Evolutionary conservation across 1,140 invertebrate species (phyloP), one percentile per base, ranked within the genome.

Genomic region (Drosophila leontia): DNA sequence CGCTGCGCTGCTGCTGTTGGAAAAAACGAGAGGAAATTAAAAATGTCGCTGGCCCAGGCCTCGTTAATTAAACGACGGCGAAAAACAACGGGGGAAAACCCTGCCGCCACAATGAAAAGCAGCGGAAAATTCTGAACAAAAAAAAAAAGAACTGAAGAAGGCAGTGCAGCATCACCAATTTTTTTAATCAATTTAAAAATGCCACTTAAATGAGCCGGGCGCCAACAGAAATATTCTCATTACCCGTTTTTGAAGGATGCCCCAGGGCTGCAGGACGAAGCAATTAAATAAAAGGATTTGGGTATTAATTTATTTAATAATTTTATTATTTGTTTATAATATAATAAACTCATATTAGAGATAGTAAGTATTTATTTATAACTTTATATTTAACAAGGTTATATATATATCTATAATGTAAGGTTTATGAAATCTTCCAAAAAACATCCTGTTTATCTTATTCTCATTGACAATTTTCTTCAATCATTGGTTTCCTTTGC

Each of bases 151-250:
- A 62, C 60, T 74, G 63, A 75, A 58, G 67, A 64, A 70, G 76
- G 53, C 47, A 41, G 29, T 3, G 56, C 42, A 56, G 58, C 37
- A 51, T 47, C 68, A 48, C 55, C 56, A 51, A 67, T 79, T 84
- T 87, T 85, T 86, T 87, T 88, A 84, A 87, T 87, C 84, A 87
- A 88, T 87, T 87, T 90, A 76, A 84, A 88, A 88, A 71, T 32
- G 78, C 59, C 84, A 78, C 84, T 90, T 84, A 80, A 84, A 76
- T 68, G 65, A 50, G 78, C 29, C 51, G 48, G 58, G 61, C 75
- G 58, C 48, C 78, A 59, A 63, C 60, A 55, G 77, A 83, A 72
- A 82, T 83, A 77, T 80, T 72, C 77, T 80, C 79, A 78, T 84
- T 63, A 59, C 57, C 37, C 42, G 58, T 65, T 45, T 47, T 79